Evolutionary conservation across 2,797 vertebrate species (phyloP).

Genomic region (Naso thynnoides): DNA sequence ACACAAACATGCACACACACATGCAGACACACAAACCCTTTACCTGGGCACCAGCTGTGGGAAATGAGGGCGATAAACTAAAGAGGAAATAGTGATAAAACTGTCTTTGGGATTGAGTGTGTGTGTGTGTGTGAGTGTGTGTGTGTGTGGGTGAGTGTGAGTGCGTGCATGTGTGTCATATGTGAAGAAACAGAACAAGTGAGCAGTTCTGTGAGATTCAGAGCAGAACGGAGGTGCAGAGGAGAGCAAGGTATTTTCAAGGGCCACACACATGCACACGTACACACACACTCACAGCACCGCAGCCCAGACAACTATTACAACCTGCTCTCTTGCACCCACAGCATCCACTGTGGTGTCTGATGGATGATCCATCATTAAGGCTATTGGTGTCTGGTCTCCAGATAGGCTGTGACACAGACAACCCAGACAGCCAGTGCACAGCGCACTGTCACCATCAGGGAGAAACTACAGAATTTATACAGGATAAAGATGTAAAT

Average conservation of each 20-base stretch:
- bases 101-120: constrained; percentile 25
- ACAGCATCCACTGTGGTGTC: constrained; percentile 52
- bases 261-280: constrained; percentile 8
- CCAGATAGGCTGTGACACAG: constrained; percentile 41
- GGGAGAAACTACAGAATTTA: neutral
- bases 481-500: neutral
- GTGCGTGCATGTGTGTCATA: constrained; percentile 8
- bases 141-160: constrained; percentile 8
- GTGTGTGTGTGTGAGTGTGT: constrained; percentile 5
- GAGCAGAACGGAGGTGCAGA: constrained; percentile 53
- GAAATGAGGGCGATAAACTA: constrained; percentile 46
- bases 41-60: constrained; percentile 18
- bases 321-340: constrained; percentile 51
- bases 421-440: constrained; percentile 20
- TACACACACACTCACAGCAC: constrained; percentile 9
- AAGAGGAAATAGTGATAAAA: constrained; percentile 52
- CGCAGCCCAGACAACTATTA: constrained; percentile 61
- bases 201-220: constrained; percentile 52
- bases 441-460: constrained; percentile 8
- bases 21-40: neutral
- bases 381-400: constrained; percentile 49
- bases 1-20: neutral
- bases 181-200: constrained; percentile 22
- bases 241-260: constrained; percentile 43
- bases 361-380: constrained; percentile 72